A percentile compares a stretch with the other conserved stretches of the same genome.
phyloP scores from a whole-genome alignment of 2,797 vertebrate genomes.

The Chelmon rostratus region DNA sequence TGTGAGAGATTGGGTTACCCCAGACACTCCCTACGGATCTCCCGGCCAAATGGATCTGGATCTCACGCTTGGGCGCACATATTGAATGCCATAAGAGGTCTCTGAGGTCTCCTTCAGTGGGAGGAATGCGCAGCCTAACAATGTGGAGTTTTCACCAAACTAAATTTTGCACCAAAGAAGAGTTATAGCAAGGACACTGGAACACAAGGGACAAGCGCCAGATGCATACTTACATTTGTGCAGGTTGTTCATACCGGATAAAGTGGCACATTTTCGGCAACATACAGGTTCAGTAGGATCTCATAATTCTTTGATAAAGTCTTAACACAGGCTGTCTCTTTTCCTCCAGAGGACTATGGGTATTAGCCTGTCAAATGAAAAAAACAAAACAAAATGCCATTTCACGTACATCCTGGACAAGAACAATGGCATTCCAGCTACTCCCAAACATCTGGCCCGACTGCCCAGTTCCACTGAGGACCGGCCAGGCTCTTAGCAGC shows the following conservation, averaged over 20 bases:
- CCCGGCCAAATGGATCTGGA: slow-evolving; percentile 86
- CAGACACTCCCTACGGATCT: slow-evolving; percentile 84
- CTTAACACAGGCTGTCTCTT: slow-evolving; percentile 65
- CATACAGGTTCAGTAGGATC: slow-evolving; percentile 57
- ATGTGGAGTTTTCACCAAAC: slow-evolving; percentile 85
- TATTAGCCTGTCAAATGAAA: slow-evolving; percentile 65
- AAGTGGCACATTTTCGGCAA: slow-evolving; percentile 50
- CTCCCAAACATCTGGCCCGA: slow-evolving; percentile 79
- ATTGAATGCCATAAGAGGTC: slow-evolving; percentile 87
- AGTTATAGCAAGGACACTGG: slow-evolving; percentile 70
- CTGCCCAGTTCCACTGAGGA: slow-evolving; percentile 64
- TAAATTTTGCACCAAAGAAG: slow-evolving; percentile 81
- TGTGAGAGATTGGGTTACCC: slow-evolving; percentile 87
- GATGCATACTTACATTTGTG: slow-evolving; percentile 64
- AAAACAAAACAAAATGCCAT: slow-evolving; percentile 63
- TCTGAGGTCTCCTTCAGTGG: slow-evolving; percentile 83
- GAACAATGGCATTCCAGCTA: slow-evolving; percentile 70
- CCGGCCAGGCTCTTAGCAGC: slow-evolving; percentile 62
- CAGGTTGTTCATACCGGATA: slow-evolving; percentile 48
- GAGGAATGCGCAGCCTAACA: slow-evolving; percentile 83
- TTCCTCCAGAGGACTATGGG: slow-evolving; percentile 57
- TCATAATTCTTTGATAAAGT: slow-evolving; percentile 80
- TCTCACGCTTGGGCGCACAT: slow-evolving; percentile 86
- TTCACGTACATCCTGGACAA: slow-evolving; percentile 65
- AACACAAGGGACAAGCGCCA: slow-evolving; percentile 61